Evolutionary conservation across 2,888 invertebrate species (phyloP), one percentile per base, ranked within the genome.

Genomic region (Muscina levida): DNA sequence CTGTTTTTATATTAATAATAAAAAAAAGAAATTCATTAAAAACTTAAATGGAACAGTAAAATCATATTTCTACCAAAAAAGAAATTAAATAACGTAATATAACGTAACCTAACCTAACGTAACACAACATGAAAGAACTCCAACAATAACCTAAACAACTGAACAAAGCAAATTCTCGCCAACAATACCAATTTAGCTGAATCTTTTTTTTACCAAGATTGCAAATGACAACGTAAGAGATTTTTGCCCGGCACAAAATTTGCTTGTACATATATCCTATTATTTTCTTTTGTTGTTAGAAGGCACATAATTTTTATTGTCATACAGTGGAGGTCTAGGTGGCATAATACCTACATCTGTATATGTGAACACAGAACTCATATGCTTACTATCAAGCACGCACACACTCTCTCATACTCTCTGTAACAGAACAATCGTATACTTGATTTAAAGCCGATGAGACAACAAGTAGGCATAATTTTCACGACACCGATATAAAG

Each of bases 221-320:
- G 59, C 39, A 37, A 17, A 59, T 59, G 59, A 39, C 59, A 26
- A 37, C 17, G 17, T 39, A n/a, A 19, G 39, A 37, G 59, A 59
- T 59, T 59, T 17, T 59, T 59, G 6, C 8, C 59, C n/a, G 24
- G 1, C 4, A 39, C 59, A 39, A 11, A 15, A 31, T 59, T 59
- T 37, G 17, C 22, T 17, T 15, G 15, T 31, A 10, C 37, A 13
- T 31, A 57, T 57, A 31, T 57, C 56, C 24, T 26, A 24, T 24
- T 6, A 24, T 56, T 26, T 57, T 26, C 13, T 56, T 26, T n/a
- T 6, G 2, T 26, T 17, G 2, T 17, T n/a, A n/a, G n/a, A n/a
- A n/a, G n/a, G n/a, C n/a, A n/a, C n/a, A 13, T 76, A 65, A 70
- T 66, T 71, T 71, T 74, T 80, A 71, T 77, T 72, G 73, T 46